Evolutionary conservation across 2,113 vertebrate genomes (phyloP), one percentile per base, ranked within the genome.

Genomic region (Rhynchomys soricoides): DNA sequence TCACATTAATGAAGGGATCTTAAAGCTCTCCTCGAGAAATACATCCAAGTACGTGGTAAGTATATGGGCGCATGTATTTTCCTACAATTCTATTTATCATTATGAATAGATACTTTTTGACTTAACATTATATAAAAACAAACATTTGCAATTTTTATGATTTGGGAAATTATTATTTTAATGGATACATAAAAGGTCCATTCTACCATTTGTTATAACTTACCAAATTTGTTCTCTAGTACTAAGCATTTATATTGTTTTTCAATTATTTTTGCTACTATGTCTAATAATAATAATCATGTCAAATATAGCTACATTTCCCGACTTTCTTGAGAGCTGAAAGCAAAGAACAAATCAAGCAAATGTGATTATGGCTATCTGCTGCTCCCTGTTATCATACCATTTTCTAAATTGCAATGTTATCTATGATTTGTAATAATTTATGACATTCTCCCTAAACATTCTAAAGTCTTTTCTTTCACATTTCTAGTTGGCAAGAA

Each of bases 81-180:
- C 2, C 93, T 43, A 74, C 29, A 93, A 57, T 88, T 68, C 83
- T 89, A 40, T 16, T 86, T 50, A 48, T 34, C 26, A 77, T 52
- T 22, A 0, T 78, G 50, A 64, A 48, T 57, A 50, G 1, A 68
- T 40, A 87, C 50, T 73, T 89, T n/a, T 59, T 83, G 50, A 37
- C 45, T 89, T 89, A 93, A 43, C 22, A 81, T 83, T 83, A 87
- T 24, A 74, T 74, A 13, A 59, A 73, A 94, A 94, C 50, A 90
- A 73, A 40, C 22, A 86, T 90, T 86, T 55, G 26, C 74, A 34
- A 43, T 86, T 91, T 90, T 78, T 87, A 31, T 91, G 6, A 10
- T 50, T 85, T 96, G 68, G 52, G 57, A 85, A 62, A 92, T 78
- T 48, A 91, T 24, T 37, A 68, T 89, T 85, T 83, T 81, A 94